Evolutionary conservation across 2,888 invertebrate genomes (phyloP).

Genomic region (Coelopa pilipes): DNA sequence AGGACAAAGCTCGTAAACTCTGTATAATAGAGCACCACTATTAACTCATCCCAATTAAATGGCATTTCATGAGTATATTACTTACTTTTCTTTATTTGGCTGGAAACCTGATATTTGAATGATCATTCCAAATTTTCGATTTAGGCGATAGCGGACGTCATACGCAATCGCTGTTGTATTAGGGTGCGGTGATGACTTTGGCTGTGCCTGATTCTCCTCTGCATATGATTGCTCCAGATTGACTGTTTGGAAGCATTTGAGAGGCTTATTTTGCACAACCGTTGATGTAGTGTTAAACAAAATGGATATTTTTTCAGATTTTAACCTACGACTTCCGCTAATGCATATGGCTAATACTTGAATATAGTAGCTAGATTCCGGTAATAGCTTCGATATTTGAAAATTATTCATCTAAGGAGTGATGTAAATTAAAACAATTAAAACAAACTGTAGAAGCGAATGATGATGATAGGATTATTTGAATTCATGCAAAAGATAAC

Average conservation of each 20-base stretch:
- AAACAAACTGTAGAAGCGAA: too few species aligned
- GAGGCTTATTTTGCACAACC: conserved; percentile 47
- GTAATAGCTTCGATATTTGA: conserved; percentile 74
- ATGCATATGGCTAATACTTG: conserved; percentile 82
- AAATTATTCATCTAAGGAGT: conserved; percentile 73
- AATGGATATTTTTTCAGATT: conserved; percentile 77
- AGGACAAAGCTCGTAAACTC: conserved; percentile 64
- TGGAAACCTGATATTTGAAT: conserved; percentile 63
- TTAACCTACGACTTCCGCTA: conserved; percentile 75
- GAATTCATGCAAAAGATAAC: too few species aligned
- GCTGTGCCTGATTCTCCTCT: conserved; percentile 21
- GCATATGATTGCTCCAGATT: conserved; percentile 39
- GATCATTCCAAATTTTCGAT: conserved; percentile 64
- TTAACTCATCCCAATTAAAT: not conserved
- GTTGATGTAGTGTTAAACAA: conserved; percentile 76
- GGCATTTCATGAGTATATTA: conserved; percentile 9
- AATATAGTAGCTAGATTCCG: conserved; percentile 79
- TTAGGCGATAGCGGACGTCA: conserved; percentile 62
- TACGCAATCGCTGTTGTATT: conserved; percentile 44
- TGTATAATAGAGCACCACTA: too few species aligned
- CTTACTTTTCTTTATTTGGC: conserved; percentile 63
- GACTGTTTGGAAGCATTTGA: conserved; percentile 44
- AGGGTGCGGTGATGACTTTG: conserved; percentile 34
- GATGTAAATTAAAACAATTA: conserved; percentile 48
- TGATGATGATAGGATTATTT: too few species aligned